Conservation (phyloP, 2,797 vertebrate species). For the Otolemur crassicaudatus region DNA sequence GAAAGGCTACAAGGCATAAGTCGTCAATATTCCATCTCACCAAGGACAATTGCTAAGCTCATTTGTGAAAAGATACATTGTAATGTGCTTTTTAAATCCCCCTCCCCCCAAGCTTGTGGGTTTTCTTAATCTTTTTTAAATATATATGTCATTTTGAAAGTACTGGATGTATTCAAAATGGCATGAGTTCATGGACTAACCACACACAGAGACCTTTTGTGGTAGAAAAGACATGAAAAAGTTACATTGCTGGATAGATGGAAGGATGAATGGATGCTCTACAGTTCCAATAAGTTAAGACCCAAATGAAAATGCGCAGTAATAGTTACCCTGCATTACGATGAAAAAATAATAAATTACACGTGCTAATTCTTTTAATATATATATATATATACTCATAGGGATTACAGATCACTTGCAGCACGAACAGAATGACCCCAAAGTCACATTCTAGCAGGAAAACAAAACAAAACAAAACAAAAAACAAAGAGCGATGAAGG, state of each 20-base stretch:
- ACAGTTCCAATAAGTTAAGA: constrained; percentile 92
- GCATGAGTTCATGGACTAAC: constrained; percentile 88
- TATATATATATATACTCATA: constrained; percentile 85
- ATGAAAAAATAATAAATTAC: constrained; percentile 92
- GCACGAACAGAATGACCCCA: constrained; percentile 90
- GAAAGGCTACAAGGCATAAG: constrained; percentile 88
- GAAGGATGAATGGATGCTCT: constrained; percentile 80
- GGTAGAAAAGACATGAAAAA: constrained; percentile 89
- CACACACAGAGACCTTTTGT: constrained; percentile 89
- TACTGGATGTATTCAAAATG: constrained; percentile 88
- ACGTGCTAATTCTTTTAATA: constrained; percentile 88
- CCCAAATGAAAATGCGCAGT: constrained; percentile 90
- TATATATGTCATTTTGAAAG: constrained; percentile 82
- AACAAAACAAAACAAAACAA: constrained; percentile 82
- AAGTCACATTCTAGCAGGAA: constrained; percentile 91
- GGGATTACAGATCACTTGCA: constrained; percentile 92
- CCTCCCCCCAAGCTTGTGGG: constrained; percentile 81
- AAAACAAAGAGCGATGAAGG: constrained; percentile 86
- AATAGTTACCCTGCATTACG: constrained; percentile 92
- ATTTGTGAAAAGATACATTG: constrained; percentile 89
- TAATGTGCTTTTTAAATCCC: constrained; percentile 89
- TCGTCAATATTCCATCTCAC: constrained; percentile 88
- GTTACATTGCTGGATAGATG: constrained; percentile 87
- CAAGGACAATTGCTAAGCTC: constrained; percentile 88
- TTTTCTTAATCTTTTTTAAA: constrained; percentile 74